Conservation (phyloP, 1,140 invertebrate genomes). For the Arctopsyche grandis region DNA sequence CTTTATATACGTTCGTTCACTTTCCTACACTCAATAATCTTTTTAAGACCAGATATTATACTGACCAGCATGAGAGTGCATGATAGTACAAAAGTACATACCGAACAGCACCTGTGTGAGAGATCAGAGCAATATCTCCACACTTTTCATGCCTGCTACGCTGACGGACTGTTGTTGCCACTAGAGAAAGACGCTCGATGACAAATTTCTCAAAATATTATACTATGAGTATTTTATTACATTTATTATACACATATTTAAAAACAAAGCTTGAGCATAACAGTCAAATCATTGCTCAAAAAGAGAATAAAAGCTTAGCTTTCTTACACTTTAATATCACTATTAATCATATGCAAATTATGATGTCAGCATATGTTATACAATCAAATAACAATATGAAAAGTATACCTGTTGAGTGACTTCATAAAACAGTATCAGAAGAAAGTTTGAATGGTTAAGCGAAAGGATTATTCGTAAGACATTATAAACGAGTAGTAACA, state of each 20-base stretch:
- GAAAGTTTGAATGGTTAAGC: background rate
- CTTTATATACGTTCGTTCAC: slow-evolving; percentile 42
- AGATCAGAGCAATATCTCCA: slow-evolving; percentile 31
- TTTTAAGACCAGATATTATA: slow-evolving; percentile 30
- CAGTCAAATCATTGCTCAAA: too few relatives aligned
- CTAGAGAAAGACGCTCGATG: slow-evolving; percentile 9
- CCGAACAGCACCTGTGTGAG: slow-evolving; percentile 34
- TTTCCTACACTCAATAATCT: slow-evolving; percentile 35
- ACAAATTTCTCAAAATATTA: background rate
- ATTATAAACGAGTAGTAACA: too few relatives aligned
- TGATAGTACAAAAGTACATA: slow-evolving; percentile 39
- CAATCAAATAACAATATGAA: too few relatives aligned
- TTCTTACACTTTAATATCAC: too few relatives aligned
- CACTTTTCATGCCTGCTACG: slow-evolving; percentile 24
- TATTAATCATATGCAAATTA: too few relatives aligned
- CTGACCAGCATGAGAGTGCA: slow-evolving; percentile 33
- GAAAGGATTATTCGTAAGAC: background rate
- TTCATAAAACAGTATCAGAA: too few relatives aligned
- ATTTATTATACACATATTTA: too few relatives aligned
- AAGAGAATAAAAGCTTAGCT: too few relatives aligned
- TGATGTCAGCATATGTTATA: too few relatives aligned
- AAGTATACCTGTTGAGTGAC: too few relatives aligned
- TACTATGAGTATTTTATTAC: background rate
- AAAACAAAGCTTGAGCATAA: too few relatives aligned
- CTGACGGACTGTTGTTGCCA: slow-evolving; percentile 19